Evolutionary conservation across 2,888 invertebrate genomes (phyloP).

Genomic region (Drosophila borborema): DNA sequence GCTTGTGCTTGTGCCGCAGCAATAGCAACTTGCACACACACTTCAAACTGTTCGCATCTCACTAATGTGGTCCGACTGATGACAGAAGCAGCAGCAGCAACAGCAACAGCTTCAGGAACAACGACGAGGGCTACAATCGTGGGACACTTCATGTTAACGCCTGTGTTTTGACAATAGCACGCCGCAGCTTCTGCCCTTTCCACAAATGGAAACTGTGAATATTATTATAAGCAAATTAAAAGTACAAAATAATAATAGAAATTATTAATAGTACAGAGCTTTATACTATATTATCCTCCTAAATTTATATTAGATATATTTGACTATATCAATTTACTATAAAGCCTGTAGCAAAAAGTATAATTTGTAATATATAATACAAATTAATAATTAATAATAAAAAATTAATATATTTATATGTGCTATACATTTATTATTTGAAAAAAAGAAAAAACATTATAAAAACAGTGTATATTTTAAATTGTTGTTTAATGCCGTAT

Average conservation of each 20-base stretch:
- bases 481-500: too few relatives aligned
- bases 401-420: too few relatives aligned
- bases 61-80: constrained; percentile 54
- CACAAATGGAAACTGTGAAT: constrained; percentile 10
- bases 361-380: too few relatives aligned
- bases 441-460: too few relatives aligned
- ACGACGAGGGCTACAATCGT: constrained; percentile 25
- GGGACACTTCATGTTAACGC: constrained; percentile 31
- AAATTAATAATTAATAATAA: too few relatives aligned
- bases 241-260: not conserved
- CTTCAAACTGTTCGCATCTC: constrained; percentile 7
- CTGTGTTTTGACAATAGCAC: constrained; percentile 23
- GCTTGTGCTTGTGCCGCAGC: constrained; percentile 54
- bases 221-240: not conserved
- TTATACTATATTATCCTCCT: too few relatives aligned
- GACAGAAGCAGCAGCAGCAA: constrained; percentile 35
- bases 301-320: too few relatives aligned
- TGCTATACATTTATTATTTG: too few relatives aligned
- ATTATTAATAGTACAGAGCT: too few relatives aligned
- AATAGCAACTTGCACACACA: constrained; percentile 31
- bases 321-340: too few relatives aligned
- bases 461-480: too few relatives aligned
- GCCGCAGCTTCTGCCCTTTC: constrained; percentile 5
- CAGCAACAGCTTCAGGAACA: constrained; percentile 17
- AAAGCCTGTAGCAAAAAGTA: too few relatives aligned